Conservation (phyloP, 2,797 vertebrate species). For the Gymnoscopelus microlampas region DNA sequence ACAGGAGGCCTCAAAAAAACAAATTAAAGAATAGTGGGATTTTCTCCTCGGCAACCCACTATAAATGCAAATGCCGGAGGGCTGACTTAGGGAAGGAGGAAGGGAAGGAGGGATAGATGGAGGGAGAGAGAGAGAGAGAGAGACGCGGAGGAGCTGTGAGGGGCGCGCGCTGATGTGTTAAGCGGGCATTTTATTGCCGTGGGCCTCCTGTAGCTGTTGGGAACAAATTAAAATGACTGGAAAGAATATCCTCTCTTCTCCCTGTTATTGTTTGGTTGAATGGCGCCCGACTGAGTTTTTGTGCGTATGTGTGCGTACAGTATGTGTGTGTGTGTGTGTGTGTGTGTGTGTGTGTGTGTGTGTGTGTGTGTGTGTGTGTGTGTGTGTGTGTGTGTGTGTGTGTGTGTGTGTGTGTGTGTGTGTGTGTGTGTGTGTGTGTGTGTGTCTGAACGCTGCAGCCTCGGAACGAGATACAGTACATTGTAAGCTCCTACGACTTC, state of each 20-base stretch:
- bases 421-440: neutral
- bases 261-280: slow-evolving; percentile 30
- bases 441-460: neutral
- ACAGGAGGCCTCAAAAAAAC: slow-evolving; percentile 20
- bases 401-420: slow-evolving; percentile 1
- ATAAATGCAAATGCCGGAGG: slow-evolving; percentile 57
- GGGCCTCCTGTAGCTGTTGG: slow-evolving; percentile 40
- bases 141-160: neutral
- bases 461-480: slow-evolving; percentile 1
- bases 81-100: slow-evolving; percentile 27
- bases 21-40: slow-evolving; percentile 57
- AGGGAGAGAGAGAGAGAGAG: neutral
- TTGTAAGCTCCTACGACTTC: slow-evolving; percentile 16
- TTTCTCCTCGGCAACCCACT: slow-evolving; percentile 41
- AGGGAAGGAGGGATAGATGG: neutral
- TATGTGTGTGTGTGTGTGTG: neutral
- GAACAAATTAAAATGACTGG: slow-evolving; percentile 43
- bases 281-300: neutral
- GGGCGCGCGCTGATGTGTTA: slow-evolving; percentile 37
- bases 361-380: slow-evolving; percentile 1
- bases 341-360: neutral
- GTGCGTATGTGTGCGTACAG: neutral
- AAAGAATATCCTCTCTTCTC: slow-evolving; percentile 29
- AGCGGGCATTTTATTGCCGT: slow-evolving; percentile 42
- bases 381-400: neutral